A percentile compares a stretch with the other conserved stretches of the same genome.
phyloP scores from a whole-genome alignment of 2,113 vertebrate genomes.

The Colistium nudipinnis region DNA sequence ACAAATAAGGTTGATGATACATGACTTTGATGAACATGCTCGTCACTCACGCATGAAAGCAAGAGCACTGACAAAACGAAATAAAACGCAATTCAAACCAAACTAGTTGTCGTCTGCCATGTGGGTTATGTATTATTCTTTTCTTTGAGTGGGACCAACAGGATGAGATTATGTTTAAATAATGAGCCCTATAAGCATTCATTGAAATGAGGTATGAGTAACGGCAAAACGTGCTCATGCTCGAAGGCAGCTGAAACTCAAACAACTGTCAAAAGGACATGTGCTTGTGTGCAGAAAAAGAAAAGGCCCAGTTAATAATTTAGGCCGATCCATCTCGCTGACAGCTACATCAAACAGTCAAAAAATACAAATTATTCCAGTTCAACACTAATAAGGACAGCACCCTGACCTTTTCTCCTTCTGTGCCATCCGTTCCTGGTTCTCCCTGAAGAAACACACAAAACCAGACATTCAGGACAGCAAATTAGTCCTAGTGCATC shows the following conservation, averaged over 20 bases:
- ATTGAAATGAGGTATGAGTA: neutral
- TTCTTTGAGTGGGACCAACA: conserved; percentile 71
- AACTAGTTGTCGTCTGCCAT: no score
- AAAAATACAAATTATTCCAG: conserved; percentile 14
- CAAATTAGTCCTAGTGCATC: conserved; percentile 20
- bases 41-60: conserved; percentile 24
- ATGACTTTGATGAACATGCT: conserved; percentile 52
- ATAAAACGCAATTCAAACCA: no score
- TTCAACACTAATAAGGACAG: conserved; percentile 18
- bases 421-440: conserved; percentile 71
- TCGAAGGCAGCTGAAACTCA: neutral
- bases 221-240: neutral
- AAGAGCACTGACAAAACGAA: conserved; percentile 37
- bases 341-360: neutral
- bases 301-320: neutral
- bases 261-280: neutral
- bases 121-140: no score
- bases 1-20: conserved; percentile 25
- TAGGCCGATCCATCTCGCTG: neutral
- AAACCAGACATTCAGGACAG: conserved; percentile 24
- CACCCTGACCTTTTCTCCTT: conserved; percentile 81
- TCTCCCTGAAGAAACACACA: conserved; percentile 75
- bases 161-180: conserved; percentile 27
- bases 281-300: no score
- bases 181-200: neutral